Conservation (phyloP, 2,113 vertebrate species). For the Sapayoa aenigma region DNA sequence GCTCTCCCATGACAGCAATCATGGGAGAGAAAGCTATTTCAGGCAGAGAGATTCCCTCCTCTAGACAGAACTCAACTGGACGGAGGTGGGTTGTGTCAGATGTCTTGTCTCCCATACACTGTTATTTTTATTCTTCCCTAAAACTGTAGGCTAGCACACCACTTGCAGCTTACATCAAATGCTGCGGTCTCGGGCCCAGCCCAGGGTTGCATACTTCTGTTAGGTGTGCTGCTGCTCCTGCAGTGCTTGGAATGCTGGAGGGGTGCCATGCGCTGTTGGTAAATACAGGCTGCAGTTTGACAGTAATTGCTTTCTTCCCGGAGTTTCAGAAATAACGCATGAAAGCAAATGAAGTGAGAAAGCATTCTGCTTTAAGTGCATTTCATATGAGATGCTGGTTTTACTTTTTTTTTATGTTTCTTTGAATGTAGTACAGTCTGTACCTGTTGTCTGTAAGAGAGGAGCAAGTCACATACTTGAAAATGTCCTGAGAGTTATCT, state of each 20-base stretch:
- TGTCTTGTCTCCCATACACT: neutral
- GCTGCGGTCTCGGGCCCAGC: slow-evolving; percentile 57
- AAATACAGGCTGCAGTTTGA: slow-evolving; percentile 47
- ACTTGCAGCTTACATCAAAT: neutral
- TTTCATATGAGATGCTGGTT: neutral
- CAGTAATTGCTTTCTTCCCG: slow-evolving; percentile 30
- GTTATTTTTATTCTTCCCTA: slow-evolving; percentile 25
- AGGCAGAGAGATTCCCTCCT: neutral
- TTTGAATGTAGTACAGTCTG: neutral
- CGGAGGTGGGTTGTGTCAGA: neutral
- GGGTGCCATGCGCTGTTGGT: slow-evolving; percentile 58
- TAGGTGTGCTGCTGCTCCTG: slow-evolving; percentile 81
- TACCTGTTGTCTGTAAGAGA: neutral
- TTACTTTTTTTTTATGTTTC: neutral
- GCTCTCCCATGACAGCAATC: neutral
- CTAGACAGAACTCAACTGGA: neutral
- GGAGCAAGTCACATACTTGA: neutral
- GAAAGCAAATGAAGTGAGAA: neutral
- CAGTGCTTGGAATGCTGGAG: slow-evolving; percentile 62
- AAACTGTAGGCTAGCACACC: neutral
- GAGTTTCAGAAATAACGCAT: slow-evolving; percentile 4
- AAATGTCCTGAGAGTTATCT: neutral
- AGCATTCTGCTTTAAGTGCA: neutral
- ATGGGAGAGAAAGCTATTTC: neutral
- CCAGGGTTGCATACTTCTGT: slow-evolving; percentile 75